Percentiles rank a stretch among this genome's conserved stretches.
phyloP scores from a whole-genome alignment of 2,888 invertebrate genomes.

The Sericinus montela region DNA sequence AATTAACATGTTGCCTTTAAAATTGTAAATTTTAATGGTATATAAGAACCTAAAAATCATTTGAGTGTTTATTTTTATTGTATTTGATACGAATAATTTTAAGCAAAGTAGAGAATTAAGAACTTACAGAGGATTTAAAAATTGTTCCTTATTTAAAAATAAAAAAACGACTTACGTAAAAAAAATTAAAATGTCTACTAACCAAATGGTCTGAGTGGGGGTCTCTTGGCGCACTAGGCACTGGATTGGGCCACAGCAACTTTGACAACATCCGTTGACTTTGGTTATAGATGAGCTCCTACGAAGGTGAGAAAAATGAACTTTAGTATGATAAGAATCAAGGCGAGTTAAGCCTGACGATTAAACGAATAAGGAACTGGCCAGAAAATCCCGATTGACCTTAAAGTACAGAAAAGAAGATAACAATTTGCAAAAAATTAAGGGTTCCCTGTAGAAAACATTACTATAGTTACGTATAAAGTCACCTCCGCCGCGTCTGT shows the following conservation, averaged over 20 bases:
- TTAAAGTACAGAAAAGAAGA: neutral
- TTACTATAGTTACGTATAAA: too few relatives aligned
- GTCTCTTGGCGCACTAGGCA: constrained; percentile 75
- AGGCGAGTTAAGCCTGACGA: constrained; percentile 51
- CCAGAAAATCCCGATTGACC: constrained; percentile 3
- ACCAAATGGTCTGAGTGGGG: constrained; percentile 79
- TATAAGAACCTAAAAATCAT: too few relatives aligned
- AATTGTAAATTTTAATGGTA: too few relatives aligned
- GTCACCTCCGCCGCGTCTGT: too few relatives aligned
- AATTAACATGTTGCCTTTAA: too few relatives aligned
- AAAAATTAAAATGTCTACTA: constrained; percentile 73
- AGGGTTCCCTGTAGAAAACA: too few relatives aligned
- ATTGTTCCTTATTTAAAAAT: neutral
- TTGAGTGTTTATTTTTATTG: too few relatives aligned
- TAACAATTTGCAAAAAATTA: neutral
- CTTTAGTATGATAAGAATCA: constrained; percentile 67
- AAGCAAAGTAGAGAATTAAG: too few relatives aligned
- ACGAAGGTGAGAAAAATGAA: constrained; percentile 74
- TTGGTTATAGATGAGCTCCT: constrained; percentile 80
- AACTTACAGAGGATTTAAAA: too few relatives aligned
- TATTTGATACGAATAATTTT: too few relatives aligned
- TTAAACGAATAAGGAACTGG: constrained; percentile 7
- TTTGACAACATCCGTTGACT: constrained; percentile 79
- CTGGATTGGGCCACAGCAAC: constrained; percentile 78
- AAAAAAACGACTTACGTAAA: constrained; percentile 23